A percentile compares a stretch with the other conserved stretches of the same genome.
phyloP scores from a whole-genome alignment of 1,140 invertebrate genomes.

The Anastrepha obliqua region DNA sequence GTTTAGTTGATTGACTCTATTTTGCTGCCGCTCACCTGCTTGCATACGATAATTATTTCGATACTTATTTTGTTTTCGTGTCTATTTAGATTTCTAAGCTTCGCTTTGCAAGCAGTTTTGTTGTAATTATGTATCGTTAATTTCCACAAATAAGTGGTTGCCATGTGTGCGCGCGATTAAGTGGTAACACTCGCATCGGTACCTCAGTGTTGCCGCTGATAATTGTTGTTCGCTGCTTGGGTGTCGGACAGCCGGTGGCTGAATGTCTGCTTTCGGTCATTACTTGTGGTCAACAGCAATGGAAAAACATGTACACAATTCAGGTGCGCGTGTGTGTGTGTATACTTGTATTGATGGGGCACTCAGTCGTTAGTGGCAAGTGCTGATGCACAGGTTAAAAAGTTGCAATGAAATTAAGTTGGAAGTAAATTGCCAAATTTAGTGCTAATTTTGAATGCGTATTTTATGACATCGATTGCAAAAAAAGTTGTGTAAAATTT shows the following conservation, averaged over 20 bases:
- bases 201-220: background rate
- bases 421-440: conserved; percentile 32
- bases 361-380: conserved; percentile 25
- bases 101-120: background rate
- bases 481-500: background rate
- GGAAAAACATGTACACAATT: background rate
- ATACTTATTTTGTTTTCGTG: background rate
- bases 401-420: conserved; percentile 11
- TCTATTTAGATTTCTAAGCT: background rate
- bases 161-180: conserved; percentile 4
- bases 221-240: background rate
- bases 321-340: background rate
- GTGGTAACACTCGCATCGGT: conserved; percentile 1
- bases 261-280: background rate
- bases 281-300: background rate
- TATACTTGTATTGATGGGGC: background rate
- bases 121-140: conserved; percentile 5
- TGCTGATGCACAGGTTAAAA: conserved; percentile 32
- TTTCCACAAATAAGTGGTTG: conserved; percentile 10
- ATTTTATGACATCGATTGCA: too few relatives aligned
- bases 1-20: background rate
- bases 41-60: background rate
- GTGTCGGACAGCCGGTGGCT: background rate
- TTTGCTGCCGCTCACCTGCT: background rate
- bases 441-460: background rate